A percentile compares a stretch with the other conserved stretches of the same genome.
phyloP scores from a whole-genome alignment of 2,888 invertebrate species.

The Invenusta paracnida region DNA sequence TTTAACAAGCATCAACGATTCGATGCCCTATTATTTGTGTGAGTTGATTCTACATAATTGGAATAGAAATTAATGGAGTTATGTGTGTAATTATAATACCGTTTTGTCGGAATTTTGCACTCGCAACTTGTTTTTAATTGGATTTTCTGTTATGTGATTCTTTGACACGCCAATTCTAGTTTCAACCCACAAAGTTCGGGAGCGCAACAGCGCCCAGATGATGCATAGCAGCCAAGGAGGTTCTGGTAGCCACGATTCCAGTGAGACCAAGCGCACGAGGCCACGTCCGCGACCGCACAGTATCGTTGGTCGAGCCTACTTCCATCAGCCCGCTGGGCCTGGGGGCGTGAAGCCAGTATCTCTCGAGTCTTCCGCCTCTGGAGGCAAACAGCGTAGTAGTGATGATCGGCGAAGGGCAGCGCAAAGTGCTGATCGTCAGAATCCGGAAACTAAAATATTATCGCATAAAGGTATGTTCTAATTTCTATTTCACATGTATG shows the following conservation, averaged over 20 bases:
- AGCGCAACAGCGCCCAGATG: not conserved
- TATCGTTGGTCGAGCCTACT: slow-evolving; percentile 2
- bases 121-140: no score
- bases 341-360: not conserved
- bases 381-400: not conserved
- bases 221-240: not conserved
- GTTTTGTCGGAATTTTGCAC: no score
- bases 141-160: no score
- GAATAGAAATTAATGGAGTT: no score
- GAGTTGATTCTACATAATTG: no score
- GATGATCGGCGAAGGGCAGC: not conserved
- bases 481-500: no score
- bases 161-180: no score
- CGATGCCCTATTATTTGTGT: no score
- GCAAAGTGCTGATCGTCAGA: slow-evolving; percentile 13
- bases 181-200: not conserved
- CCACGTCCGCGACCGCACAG: slow-evolving; percentile 67
- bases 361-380: not conserved
- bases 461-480: not conserved
- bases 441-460: not conserved
- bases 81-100: no score
- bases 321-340: not conserved
- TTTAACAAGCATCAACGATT: no score
- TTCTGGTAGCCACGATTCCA: not conserved
- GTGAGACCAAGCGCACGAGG: not conserved